A percentile compares a stretch with the other conserved stretches of the same genome.
phyloP scores from a whole-genome alignment of 2,113 vertebrate species.

The Dromiciops gliroides region DNA sequence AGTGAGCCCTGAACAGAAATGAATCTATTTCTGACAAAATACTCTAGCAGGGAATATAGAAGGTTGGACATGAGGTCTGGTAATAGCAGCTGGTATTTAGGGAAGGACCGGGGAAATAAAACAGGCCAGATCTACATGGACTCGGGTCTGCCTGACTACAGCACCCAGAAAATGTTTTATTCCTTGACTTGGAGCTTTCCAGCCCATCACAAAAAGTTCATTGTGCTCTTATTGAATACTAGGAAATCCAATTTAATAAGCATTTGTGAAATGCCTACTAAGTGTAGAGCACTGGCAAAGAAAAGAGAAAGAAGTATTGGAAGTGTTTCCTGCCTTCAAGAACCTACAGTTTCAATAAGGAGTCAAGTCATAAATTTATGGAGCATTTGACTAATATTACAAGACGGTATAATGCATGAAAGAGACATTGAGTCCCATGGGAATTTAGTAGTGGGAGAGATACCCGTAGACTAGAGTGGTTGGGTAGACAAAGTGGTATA shows the following conservation, averaged over 20 bases:
- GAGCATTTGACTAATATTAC: neutral
- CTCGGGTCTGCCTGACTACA: neutral
- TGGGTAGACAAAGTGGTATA: neutral
- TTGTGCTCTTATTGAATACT: neutral
- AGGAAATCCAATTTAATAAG: neutral
- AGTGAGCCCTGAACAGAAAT: neutral
- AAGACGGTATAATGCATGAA: neutral
- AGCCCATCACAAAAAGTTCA: neutral
- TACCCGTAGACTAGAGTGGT: neutral
- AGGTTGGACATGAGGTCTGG: neutral
- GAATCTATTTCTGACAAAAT: neutral
- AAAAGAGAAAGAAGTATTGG: neutral
- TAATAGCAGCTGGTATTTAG: neutral
- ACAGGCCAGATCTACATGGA: neutral
- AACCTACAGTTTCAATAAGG: neutral
- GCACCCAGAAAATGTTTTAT: neutral
- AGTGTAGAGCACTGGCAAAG: neutral
- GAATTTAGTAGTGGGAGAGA: neutral
- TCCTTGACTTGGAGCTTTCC: neutral
- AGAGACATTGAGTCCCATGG: neutral
- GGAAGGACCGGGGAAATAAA: neutral
- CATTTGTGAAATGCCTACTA: neutral
- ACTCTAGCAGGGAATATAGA: neutral
- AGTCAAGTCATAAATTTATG: neutral
- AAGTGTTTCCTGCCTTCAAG: neutral